phyloP scores from a whole-genome alignment of 1,140 invertebrate genomes.

The Hyles euphorbiae region DNA sequence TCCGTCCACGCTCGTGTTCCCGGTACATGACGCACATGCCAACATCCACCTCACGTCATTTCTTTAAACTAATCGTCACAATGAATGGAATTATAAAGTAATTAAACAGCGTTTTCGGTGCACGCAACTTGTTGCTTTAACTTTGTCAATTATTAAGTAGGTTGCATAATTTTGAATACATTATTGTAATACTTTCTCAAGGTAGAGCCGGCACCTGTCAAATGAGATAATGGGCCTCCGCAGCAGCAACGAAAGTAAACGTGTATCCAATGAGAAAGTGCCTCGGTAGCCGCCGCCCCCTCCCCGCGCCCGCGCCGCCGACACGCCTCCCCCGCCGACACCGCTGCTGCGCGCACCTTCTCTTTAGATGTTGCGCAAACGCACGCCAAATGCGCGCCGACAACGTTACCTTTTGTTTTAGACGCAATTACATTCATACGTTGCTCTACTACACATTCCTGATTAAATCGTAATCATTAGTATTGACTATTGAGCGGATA shows the following conservation, averaged over 20 bases:
- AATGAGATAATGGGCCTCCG: conserved; percentile 62
- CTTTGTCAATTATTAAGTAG: conserved; percentile 11
- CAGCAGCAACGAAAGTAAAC: conserved; percentile 65
- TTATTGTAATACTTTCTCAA: conserved; percentile 66
- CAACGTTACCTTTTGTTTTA: conserved; percentile 12
- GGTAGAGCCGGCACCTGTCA: conserved; percentile 54
- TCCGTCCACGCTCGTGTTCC: conserved; percentile 37
- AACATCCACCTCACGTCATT: not conserved
- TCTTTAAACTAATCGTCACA: not conserved
- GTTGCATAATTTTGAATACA: conserved; percentile 51
- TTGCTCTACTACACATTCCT: too few species aligned
- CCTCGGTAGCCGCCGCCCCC: conserved; percentile 3
- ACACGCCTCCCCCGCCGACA: not conserved
- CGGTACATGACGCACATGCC: conserved; percentile 14
- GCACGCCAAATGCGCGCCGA: conserved; percentile 48
- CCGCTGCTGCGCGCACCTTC: conserved; percentile 35
- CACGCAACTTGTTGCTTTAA: not conserved
- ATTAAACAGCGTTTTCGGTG: not conserved
- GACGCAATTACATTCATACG: conserved; percentile 2
- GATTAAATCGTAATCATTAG: too few species aligned
- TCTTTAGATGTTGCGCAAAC: conserved; percentile 63
- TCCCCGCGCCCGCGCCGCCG: too few species aligned
- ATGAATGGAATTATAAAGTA: not conserved
- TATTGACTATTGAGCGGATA: too few species aligned
- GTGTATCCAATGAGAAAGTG: conserved; percentile 47